Base-by-base conservation (phyloP, 1,140 invertebrate genomes). In the Ooceraea biroi region DNA sequence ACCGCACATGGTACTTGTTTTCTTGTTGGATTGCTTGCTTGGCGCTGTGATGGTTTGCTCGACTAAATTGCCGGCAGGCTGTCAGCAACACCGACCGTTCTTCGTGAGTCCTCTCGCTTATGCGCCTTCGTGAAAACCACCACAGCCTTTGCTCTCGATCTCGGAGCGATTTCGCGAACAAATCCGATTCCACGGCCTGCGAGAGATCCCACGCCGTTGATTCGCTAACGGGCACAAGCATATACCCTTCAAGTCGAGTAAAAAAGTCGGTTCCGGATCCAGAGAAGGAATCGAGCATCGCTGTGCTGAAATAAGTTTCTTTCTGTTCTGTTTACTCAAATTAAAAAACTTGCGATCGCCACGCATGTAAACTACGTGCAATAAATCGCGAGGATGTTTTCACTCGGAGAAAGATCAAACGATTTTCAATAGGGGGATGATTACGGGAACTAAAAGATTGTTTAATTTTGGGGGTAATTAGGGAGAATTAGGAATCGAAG, bases 1-100 rank as follows among this genome's bases (percentile, higher is more conserved):
- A n/a, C n/a, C n/a, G n/a, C n/a, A n/a, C n/a, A n/a, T n/a, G n/a
- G n/a, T n/a, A n/a, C n/a, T n/a, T n/a, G n/a, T n/a, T n/a, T n/a
- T n/a, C n/a, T n/a, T n/a, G n/a, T n/a, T n/a, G n/a, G n/a, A n/a
- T n/a, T n/a, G n/a, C n/a, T n/a, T n/a, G n/a, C n/a, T n/a, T n/a
- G n/a, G n/a, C n/a, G n/a, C n/a, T n/a, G n/a, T n/a, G n/a, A n/a
- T n/a, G n/a, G n/a, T n/a, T n/a, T n/a, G n/a, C n/a, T 85, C 86
- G 86, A 85, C 83, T 78, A 78, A 86, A 86, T 89, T 88, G 78
- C 80, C 80, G 48, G 25, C 78, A 27, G 80, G 60, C 84, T 85
- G 86, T 89, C 84, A 80, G 86, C 72, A 83, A 88, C 84, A 89
- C 66, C 68, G 69, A 58, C 52, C 50, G 55, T 76, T 84, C 85